Percentiles rank a stretch among this genome's conserved stretches.
These are phyloP conservation scores for Excalfactoria chinensis DNA, from an alignment of 2,113 vertebrate genomes.

Conservation along the genomic window DNA sequence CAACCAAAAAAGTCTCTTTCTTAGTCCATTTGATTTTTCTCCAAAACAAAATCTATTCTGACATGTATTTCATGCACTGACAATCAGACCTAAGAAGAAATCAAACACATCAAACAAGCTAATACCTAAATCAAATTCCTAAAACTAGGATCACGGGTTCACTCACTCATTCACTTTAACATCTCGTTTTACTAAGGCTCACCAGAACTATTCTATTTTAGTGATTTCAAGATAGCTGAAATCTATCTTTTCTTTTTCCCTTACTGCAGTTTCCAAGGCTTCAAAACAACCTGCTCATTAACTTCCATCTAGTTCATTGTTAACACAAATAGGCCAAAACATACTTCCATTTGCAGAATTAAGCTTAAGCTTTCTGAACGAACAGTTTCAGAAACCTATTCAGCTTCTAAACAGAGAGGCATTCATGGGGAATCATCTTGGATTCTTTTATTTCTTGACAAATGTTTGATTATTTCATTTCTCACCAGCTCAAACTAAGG, in stretches of 20 bases:
- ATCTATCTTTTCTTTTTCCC: slow-evolving; percentile 43
- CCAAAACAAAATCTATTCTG: slow-evolving; percentile 27
- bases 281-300: slow-evolving; percentile 78
- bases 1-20: background rate
- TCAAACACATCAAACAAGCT: slow-evolving; percentile 12
- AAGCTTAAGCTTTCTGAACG: slow-evolving; percentile 58
- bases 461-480: slow-evolving; percentile 47
- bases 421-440: slow-evolving; percentile 50
- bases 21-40: background rate
- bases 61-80: background rate
- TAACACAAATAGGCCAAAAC: slow-evolving; percentile 79
- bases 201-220: slow-evolving; percentile 61
- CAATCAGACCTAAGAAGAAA: slow-evolving; percentile 35
- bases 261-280: slow-evolving; percentile 60
- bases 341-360: slow-evolving; percentile 56
- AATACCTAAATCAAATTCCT: slow-evolving; percentile 55
- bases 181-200: slow-evolving; percentile 29
- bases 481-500: slow-evolving; percentile 9
- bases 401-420: slow-evolving; percentile 62
- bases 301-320: slow-evolving; percentile 70
- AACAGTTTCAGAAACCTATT: slow-evolving; percentile 72
- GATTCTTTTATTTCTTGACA: slow-evolving; percentile 62
- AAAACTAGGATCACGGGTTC: background rate
- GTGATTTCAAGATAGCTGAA: slow-evolving; percentile 46
- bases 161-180: slow-evolving; percentile 16